Evolutionary conservation across 2,888 invertebrate species (phyloP).

Genomic region (Suillia variegata): DNA sequence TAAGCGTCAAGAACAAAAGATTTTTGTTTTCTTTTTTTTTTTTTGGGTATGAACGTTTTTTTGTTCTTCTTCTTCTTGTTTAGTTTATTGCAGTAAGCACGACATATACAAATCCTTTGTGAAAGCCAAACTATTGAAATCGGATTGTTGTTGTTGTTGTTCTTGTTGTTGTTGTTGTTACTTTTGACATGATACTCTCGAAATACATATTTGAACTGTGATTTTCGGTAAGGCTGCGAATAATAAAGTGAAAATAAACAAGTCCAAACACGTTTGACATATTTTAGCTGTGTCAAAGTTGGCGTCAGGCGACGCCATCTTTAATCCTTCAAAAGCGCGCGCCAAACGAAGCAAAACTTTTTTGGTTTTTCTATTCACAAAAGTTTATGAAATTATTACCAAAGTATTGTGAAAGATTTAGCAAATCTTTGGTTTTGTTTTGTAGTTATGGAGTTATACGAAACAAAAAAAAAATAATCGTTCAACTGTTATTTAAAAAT

Average conservation of each 20-base stretch:
- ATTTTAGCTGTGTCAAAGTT: conserved; percentile 35
- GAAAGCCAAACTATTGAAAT: not conserved
- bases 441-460: no score
- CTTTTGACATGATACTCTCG: no score
- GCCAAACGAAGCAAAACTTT: not conserved
- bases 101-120: not conserved
- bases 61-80: no score
- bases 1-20: not conserved
- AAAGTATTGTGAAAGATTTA: not conserved
- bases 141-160: conserved; percentile 18
- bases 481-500: no score
- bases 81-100: no score
- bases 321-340: not conserved
- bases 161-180: not conserved
- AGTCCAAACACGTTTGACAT: conserved; percentile 27
- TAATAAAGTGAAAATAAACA: conserved; percentile 4
- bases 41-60: no score
- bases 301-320: conserved; percentile 6
- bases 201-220: no score
- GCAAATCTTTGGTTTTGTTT: not conserved
- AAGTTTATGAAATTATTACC: not conserved
- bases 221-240: no score
- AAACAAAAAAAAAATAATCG: no score
- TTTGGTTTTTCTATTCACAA: no score
- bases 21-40: not conserved